Evolutionary conservation across 2,888 invertebrate species (phyloP).

Genomic region (Drosophila planitibia): DNA sequence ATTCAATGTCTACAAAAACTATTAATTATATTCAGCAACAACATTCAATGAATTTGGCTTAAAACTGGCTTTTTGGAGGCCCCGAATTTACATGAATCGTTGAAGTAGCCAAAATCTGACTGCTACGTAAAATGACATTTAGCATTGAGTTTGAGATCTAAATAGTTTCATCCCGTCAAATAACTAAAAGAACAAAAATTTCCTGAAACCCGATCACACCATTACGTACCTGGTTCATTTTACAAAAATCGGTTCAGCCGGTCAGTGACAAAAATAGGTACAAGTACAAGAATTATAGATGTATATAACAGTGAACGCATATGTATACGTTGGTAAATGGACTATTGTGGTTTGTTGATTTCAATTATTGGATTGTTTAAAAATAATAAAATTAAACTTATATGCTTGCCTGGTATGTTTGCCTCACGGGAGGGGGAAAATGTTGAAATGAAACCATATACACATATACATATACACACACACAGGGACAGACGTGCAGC

Average conservation of each 20-base stretch:
- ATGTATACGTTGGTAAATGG: background rate
- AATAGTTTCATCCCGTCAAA: background rate
- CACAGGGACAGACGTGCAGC: constrained; percentile 53
- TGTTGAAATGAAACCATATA: constrained; percentile 74
- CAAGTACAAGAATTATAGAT: background rate
- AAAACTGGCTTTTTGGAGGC: background rate
- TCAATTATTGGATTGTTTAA: constrained; percentile 74
- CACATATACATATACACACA: constrained; percentile 11
- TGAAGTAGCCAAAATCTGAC: background rate
- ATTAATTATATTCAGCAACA: constrained; percentile 4
- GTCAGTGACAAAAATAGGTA: background rate
- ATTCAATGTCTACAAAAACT: constrained; percentile 15
- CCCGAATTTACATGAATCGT: background rate
- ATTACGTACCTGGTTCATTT: background rate
- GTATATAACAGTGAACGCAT: background rate
- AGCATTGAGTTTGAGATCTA: background rate
- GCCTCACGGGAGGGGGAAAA: constrained; percentile 34
- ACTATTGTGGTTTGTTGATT: constrained; percentile 27
- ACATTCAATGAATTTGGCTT: background rate
- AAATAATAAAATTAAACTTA: constrained; percentile 79
- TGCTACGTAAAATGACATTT: background rate
- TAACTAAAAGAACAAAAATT: background rate
- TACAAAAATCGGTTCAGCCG: background rate
- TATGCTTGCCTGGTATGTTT: constrained; percentile 57
- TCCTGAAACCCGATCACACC: background rate